Conservation (phyloP, 2,113 vertebrate genomes). For the Eptesicus fuscus region DNA sequence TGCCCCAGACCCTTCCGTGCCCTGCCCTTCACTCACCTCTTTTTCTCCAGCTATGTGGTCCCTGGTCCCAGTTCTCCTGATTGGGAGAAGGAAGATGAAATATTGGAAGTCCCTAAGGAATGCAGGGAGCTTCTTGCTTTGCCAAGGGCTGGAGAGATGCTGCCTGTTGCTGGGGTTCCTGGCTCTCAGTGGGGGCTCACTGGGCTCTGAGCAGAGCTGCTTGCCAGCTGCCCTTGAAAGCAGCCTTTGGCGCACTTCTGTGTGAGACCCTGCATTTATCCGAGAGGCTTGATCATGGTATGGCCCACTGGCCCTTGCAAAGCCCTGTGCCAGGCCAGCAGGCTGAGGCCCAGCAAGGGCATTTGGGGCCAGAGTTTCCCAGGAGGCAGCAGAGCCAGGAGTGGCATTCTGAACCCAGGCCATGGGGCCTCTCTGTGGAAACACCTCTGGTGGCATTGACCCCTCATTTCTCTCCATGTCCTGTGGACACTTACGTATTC, state of each 20-base stretch:
- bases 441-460: neutral
- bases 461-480: neutral
- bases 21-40: neutral
- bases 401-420: neutral
- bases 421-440: neutral
- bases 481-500: neutral
- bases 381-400: neutral
- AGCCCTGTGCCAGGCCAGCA: neutral
- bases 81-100: conserved; percentile 13
- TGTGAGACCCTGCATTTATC: neutral
- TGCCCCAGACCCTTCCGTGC: neutral
- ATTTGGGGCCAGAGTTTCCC: neutral
- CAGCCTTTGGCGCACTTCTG: neutral
- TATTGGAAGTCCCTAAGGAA: neutral
- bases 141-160: neutral
- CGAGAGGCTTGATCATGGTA: neutral
- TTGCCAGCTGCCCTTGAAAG: neutral
- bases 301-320: neutral
- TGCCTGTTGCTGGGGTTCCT: neutral
- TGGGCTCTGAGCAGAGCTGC: neutral
- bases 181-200: neutral
- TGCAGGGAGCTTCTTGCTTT: neutral
- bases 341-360: neutral
- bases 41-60: neutral
- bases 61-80: neutral